Evolutionary conservation across 2,113 vertebrate species (phyloP).

Genomic region (Dasyornis broadbenti): DNA sequence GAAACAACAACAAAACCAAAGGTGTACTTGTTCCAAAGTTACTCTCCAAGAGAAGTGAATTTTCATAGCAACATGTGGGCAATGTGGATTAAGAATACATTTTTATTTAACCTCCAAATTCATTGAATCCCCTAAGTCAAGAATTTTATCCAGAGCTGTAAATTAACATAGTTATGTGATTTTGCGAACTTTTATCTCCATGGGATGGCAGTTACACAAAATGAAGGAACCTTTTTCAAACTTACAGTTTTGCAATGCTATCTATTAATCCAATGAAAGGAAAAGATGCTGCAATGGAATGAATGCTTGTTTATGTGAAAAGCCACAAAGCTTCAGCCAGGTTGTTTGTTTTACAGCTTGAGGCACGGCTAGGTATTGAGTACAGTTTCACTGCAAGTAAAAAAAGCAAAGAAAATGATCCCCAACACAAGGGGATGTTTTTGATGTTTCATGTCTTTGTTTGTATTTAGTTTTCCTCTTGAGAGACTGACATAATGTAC

Average conservation of each 20-base stretch:
- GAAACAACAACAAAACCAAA: not conserved
- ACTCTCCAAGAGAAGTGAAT: not conserved
- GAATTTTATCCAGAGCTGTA: not conserved
- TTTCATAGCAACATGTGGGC: not conserved
- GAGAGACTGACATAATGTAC: not conserved
- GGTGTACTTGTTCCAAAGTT: not conserved
- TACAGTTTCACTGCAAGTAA: not conserved
- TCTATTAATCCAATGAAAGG: not conserved
- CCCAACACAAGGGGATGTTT: not conserved
- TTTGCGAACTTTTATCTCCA: not conserved
- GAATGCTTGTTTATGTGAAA: not conserved
- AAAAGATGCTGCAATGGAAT: not conserved
- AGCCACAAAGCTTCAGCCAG: not conserved
- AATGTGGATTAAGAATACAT: not conserved
- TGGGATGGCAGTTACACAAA: not conserved
- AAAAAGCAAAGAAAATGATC: not conserved
- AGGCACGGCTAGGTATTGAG: not conserved
- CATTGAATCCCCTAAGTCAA: not conserved
- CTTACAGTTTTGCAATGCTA: not conserved
- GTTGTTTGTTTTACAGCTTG: not conserved
- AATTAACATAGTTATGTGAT: not conserved
- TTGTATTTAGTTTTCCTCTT: not conserved
- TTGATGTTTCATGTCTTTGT: rapidly evolving
- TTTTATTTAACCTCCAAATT: not conserved
- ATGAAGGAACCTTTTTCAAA: not conserved